Percentiles rank a stretch among this genome's conserved stretches.
These are phyloP conservation scores for Protobothrops mucrosquamatus DNA, from an alignment of 2,113 vertebrate species.

Conservation along the genomic window DNA sequence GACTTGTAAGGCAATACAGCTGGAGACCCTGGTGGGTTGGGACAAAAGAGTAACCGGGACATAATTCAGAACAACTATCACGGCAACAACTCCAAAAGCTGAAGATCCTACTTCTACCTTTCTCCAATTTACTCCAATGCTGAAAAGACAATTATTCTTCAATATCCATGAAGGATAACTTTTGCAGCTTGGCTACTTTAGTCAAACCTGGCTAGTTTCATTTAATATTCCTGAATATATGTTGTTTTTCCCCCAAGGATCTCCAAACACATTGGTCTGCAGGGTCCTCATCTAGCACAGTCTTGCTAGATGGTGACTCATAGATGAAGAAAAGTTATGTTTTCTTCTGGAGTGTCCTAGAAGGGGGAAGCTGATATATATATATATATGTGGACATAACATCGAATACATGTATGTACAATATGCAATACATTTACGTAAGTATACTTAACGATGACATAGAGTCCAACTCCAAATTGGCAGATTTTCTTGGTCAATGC, in stretches of 20 bases:
- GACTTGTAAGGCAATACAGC: not conserved
- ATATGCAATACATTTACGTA: not conserved
- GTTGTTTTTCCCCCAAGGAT: not conserved
- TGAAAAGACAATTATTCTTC: not conserved
- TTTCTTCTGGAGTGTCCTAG: not conserved
- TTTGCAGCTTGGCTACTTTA: not conserved
- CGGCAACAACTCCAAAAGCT: not conserved
- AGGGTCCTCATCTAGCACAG: not conserved
- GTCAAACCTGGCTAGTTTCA: not conserved
- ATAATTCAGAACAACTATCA: not conserved
- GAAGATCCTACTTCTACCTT: not conserved
- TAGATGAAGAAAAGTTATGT: not conserved
- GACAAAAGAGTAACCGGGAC: not conserved
- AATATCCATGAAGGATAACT: not conserved
- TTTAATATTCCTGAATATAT: not conserved
- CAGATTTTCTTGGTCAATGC: not conserved
- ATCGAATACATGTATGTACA: not conserved
- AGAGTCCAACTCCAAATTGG: not conserved
- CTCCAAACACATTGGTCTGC: not conserved
- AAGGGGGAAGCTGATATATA: not conserved
- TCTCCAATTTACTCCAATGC: not conserved
- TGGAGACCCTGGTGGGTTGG: not conserved
- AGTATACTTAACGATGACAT: not conserved
- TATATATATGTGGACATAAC: not conserved
- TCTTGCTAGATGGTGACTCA: not conserved